A percentile compares a stretch with the other conserved stretches of the same genome.
These are phyloP conservation scores for Euwallacea fornicatus DNA, from an alignment of 1,140 invertebrate species.

Conservation along the genomic window DNA sequence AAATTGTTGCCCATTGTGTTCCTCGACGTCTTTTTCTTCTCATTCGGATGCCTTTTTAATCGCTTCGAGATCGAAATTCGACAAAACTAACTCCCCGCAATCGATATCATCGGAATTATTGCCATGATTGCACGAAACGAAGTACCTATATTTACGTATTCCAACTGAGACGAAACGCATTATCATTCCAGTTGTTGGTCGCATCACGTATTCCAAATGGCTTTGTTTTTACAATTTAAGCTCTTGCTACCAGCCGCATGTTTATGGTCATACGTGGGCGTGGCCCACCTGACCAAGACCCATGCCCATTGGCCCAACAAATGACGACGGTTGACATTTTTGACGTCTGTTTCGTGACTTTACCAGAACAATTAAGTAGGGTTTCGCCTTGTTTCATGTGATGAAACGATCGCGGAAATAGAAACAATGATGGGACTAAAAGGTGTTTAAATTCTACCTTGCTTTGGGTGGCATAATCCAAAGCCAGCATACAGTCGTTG, in stretches of 20 bases:
- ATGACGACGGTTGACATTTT: conserved; percentile 42
- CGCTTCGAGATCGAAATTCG: too few relatives aligned
- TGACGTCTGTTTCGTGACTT: conserved; percentile 29
- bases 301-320: conserved; percentile 36
- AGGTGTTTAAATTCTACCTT: conserved; percentile 58
- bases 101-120: too few relatives aligned
- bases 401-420: neutral
- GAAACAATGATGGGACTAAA: neutral
- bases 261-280: conserved; percentile 39
- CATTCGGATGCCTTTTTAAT: conserved; percentile 1
- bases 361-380: conserved; percentile 11
- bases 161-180: conserved; percentile 17
- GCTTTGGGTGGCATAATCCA: conserved; percentile 69
- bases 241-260: conserved; percentile 15
- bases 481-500: conserved; percentile 71
- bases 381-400: conserved; percentile 6
- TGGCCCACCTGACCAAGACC: conserved; percentile 12
- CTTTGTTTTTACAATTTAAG: conserved; percentile 32
- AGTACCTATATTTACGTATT: neutral
- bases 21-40: conserved; percentile 3
- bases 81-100: too few relatives aligned
- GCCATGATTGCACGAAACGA: too few relatives aligned
- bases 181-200: conserved; percentile 19
- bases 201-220: conserved; percentile 31
- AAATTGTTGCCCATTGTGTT: conserved; percentile 32